A percentile compares a stretch with the other conserved stretches of the same genome.
These are phyloP conservation scores for Platyrinchus mystaceus DNA, from an alignment of 2,797 vertebrate genomes.

Conservation along the genomic window DNA sequence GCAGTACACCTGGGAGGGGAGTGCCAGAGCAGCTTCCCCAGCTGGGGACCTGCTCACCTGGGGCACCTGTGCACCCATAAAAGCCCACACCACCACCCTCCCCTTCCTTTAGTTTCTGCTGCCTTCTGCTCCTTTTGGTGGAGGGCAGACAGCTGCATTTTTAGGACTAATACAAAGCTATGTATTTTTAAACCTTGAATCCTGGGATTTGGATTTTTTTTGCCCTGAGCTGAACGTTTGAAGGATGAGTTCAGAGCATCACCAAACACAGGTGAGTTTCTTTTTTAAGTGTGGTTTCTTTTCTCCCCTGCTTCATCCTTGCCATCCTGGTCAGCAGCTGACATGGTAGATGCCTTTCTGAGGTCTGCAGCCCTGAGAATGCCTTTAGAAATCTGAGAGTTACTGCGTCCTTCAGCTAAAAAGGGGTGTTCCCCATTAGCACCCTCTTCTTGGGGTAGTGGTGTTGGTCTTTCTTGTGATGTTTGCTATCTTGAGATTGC, in stretches of 20 bases:
- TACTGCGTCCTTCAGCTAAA: background rate
- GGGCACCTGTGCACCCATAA: background rate
- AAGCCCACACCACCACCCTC: background rate
- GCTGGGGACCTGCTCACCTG: rapidly evolving
- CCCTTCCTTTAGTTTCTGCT: rapidly evolving
- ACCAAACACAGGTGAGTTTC: background rate
- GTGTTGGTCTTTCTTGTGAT: background rate
- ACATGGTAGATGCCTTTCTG: rapidly evolving
- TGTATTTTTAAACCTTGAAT: background rate
- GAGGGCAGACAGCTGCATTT: background rate
- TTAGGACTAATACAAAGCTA: background rate
- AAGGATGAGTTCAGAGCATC: background rate
- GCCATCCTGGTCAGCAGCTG: background rate
- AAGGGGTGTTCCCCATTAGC: rapidly evolving
- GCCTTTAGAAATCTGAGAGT: background rate
- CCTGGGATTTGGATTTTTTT: rapidly evolving
- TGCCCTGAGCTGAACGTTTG: background rate
- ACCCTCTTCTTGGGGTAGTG: too few relatives aligned
- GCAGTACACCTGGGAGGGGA: background rate
- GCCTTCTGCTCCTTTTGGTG: background rate
- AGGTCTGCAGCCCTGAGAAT: background rate
- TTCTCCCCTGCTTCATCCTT: background rate
- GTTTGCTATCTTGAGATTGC: background rate
- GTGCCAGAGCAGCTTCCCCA: background rate
- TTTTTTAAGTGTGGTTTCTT: background rate